Evolutionary conservation across 2,888 invertebrate species (phyloP).

Genomic region (Fragum fragum): DNA sequence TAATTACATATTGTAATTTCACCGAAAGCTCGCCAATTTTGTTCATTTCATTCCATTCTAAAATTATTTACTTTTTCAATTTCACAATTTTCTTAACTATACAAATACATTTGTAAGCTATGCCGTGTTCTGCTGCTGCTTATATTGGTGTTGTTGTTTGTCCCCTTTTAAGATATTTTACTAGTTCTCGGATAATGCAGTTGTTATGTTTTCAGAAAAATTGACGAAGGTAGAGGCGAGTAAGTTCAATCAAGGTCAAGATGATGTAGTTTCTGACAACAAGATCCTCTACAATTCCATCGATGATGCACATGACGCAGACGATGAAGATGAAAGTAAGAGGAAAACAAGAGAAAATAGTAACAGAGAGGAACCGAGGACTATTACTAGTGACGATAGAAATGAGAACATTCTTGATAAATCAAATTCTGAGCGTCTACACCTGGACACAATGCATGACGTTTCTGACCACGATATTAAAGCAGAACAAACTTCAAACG

Average conservation of each 20-base stretch:
- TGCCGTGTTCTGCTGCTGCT: too few species aligned
- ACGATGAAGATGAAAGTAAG: not conserved
- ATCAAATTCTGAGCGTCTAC: not conserved
- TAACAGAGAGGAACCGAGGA: not conserved
- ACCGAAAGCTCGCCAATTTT: too few species aligned
- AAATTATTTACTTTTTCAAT: too few species aligned
- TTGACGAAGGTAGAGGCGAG: not conserved
- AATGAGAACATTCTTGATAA: not conserved
- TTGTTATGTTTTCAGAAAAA: not conserved
- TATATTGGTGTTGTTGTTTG: too few species aligned
- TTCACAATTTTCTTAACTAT: too few species aligned
- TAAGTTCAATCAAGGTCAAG: not conserved
- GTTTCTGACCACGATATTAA: not conserved
- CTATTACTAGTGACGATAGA: not conserved
- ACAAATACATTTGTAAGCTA: too few species aligned
- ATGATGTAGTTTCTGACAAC: not conserved
- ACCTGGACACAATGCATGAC: not conserved
- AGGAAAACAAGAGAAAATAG: not conserved
- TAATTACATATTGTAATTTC: too few species aligned
- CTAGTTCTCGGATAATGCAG: too few species aligned
- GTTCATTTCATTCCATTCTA: too few species aligned
- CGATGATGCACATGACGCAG: not conserved
- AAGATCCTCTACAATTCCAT: not conserved
- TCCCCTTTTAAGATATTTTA: too few species aligned
- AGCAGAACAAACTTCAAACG: not conserved